Conservation (phyloP, 1,140 invertebrate genomes). For the Hycleus cichorii region DNA sequence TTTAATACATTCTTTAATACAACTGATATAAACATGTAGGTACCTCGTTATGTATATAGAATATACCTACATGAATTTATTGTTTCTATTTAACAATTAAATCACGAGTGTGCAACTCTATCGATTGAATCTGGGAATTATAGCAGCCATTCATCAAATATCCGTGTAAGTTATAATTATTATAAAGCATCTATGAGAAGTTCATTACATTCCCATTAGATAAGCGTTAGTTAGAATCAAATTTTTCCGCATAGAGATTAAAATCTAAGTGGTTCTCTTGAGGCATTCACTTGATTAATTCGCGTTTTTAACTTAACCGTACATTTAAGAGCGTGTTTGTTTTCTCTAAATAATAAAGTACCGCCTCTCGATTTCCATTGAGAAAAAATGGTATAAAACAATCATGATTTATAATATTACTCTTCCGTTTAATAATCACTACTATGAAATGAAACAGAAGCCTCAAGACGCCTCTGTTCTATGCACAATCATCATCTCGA, state of each 20-base stretch:
- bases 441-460: constrained; percentile 6
- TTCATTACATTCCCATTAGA: constrained; percentile 14
- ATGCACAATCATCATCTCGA: neutral
- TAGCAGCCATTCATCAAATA: neutral
- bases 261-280: neutral
- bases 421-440: constrained; percentile 1
- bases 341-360: constrained; percentile 24
- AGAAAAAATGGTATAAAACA: constrained; percentile 21
- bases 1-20: too few relatives aligned
- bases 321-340: constrained; percentile 5
- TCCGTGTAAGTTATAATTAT: constrained; percentile 8
- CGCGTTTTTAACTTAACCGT: neutral
- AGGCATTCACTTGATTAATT: constrained; percentile 3
- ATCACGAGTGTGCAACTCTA: too few relatives aligned
- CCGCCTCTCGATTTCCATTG: constrained; percentile 22
- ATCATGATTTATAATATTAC: constrained; percentile 19
- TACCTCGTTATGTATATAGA: too few relatives aligned
- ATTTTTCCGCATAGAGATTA: constrained; percentile 7
- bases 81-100: too few relatives aligned
- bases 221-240: constrained; percentile 3
- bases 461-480: constrained; percentile 6
- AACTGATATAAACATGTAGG: too few relatives aligned
- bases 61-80: too few relatives aligned
- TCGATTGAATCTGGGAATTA: constrained; percentile 2
- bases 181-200: neutral